phyloP scores from a whole-genome alignment of 2,888 invertebrate species.

The Melinaea menophilus region DNA sequence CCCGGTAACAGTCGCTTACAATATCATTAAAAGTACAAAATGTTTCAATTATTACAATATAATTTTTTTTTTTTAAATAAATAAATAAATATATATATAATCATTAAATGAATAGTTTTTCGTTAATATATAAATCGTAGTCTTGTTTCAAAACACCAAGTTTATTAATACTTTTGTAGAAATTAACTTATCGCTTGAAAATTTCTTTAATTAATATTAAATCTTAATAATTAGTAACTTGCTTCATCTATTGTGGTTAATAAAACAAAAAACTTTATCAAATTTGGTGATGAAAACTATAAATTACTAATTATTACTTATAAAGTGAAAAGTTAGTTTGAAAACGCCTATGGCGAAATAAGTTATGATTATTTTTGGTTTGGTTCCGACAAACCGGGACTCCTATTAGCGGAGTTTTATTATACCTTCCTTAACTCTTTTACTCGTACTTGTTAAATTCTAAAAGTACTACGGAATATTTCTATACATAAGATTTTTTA shows the following conservation, averaged over 20 bases:
- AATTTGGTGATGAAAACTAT: conserved; percentile 1
- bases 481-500: conserved; percentile 17
- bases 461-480: conserved; percentile 26
- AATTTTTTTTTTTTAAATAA: too few species aligned
- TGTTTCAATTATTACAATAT: conserved; percentile 1
- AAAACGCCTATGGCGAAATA: conserved; percentile 17
- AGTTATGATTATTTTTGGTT: conserved; percentile 24
- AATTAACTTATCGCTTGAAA: too few species aligned
- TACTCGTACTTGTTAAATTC: conserved; percentile 38
- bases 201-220: too few species aligned
- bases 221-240: too few species aligned
- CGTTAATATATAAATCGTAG: too few species aligned
- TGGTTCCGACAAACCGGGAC: conserved; percentile 21
- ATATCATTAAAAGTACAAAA: conserved; percentile 3
- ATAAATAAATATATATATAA: too few species aligned
- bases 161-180: too few species aligned
- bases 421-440: conserved; percentile 24
- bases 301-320: conserved; percentile 10
- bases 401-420: conserved; percentile 29
- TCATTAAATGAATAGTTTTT: too few species aligned
- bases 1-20: background rate
- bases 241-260: too few species aligned
- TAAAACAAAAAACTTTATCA: too few species aligned
- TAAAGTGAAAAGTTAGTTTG: conserved; percentile 15
- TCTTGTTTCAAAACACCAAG: too few species aligned